Conservation (phyloP, 2,797 vertebrate species). For the Myiotriccus ornatus region DNA sequence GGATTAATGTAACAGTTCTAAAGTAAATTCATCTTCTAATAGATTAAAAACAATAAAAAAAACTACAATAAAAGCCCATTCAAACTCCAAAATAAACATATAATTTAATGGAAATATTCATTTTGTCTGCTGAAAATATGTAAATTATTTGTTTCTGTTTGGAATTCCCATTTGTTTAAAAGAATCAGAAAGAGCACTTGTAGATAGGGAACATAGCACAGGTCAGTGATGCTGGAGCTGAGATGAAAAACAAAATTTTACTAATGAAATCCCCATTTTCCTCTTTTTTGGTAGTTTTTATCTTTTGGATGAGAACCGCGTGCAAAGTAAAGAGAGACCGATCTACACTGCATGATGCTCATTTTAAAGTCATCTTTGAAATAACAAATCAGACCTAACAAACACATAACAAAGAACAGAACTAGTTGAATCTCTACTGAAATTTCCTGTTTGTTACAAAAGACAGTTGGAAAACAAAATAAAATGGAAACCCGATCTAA, state of each 20-base stretch:
- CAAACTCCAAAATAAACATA: constrained; percentile 27
- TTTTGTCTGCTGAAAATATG: constrained; percentile 36
- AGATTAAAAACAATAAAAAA: constrained; percentile 54
- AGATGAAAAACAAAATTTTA: not conserved
- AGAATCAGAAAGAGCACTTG: constrained; percentile 31
- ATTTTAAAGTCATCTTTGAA: constrained; percentile 33
- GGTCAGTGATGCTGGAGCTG: not conserved
- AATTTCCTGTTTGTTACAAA: constrained; percentile 9
- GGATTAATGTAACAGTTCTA: constrained; percentile 39
- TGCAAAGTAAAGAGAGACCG: constrained; percentile 26
- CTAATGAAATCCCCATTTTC: constrained; percentile 8
- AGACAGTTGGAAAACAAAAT: not conserved
- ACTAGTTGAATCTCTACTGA: constrained; percentile 24
- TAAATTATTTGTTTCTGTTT: constrained; percentile 66
- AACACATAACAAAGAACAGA: constrained; percentile 24
- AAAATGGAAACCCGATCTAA: not conserved
- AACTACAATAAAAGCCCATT: not conserved
- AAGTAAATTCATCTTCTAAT: constrained; percentile 65
- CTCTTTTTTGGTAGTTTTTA: constrained; percentile 21
- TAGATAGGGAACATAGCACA: not conserved
- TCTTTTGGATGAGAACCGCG: constrained; percentile 1
- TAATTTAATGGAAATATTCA: constrained; percentile 47
- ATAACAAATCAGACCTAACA: constrained; percentile 44
- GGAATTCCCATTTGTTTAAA: constrained; percentile 56
- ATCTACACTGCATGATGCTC: not conserved